Base-by-base conservation (phyloP, 2,888 invertebrate species). In the Yponomeuta plumbellus region DNA sequence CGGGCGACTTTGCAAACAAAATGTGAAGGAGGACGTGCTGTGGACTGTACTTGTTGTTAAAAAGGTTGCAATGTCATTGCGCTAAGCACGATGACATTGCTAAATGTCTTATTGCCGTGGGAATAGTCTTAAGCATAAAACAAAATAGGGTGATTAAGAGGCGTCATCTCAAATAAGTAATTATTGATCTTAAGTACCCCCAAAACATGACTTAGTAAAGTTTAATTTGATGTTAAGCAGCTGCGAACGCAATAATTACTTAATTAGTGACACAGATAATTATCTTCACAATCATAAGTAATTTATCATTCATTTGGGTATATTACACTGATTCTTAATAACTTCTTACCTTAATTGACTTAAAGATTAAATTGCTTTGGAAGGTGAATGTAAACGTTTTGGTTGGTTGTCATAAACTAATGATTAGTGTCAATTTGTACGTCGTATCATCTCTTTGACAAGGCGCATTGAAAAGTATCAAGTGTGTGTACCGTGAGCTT, bases 391-490 rank as follows among this genome's bases (percentile, higher is more conserved):
- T 52, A 17, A 17, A 13, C 5, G 17, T 4, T 3, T 52, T 13
- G 13, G 17, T 52, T 76, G 74, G 70, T 68, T 64, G 70, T 76
- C 40, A 62, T 39, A 62, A 80, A 80, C 76, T 76, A 80, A 82
- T 80, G 79, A 84, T 81, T 79, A 80, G 76, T 76, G 81, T 80
- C 81, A 76, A 78, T 80, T 77, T 76, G 75, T 70, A 71, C 71
- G 74, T 79, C 77, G 75, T 78, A 72, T 74, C 75, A 69, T 17
- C 59, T 52, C 59, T 22, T 52, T 66, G 73, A 73, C 69, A 68
- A 66, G 59, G 64, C 22, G 52, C 63, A 64, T 44, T 13, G 23
- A 64, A 44, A 17, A 22, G 63, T 20, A 10, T 61, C 13, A 61
- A 13, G 10, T 22, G 61, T 34, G 61, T 23, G 17, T 34, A 20